Conservation (phyloP, 2,113 vertebrate species). For the Dunckerocampus dactyliophorus region DNA sequence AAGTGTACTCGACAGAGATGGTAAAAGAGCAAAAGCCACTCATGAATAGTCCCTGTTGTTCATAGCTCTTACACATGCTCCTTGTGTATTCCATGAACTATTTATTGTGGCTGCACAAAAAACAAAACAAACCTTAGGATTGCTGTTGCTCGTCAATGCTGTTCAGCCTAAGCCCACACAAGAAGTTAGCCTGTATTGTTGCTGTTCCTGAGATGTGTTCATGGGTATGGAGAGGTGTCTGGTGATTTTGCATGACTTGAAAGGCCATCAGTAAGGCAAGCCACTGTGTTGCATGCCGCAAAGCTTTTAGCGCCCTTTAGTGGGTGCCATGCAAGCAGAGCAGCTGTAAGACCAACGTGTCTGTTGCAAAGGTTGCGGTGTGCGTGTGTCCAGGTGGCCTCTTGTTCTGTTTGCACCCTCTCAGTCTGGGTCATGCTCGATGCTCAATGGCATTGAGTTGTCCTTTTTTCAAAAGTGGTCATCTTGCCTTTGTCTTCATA, state of each 20-base stretch:
- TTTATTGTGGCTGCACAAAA: constrained; percentile 28
- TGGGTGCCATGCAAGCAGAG: constrained; percentile 29
- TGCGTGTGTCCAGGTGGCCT: constrained; percentile 11
- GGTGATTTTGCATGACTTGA: constrained; percentile 12
- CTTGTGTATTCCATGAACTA: constrained; percentile 28
- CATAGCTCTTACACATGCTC: constrained; percentile 9
- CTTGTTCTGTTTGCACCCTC: constrained; percentile 8
- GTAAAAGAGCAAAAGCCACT: constrained; percentile 59
- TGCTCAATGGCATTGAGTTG: constrained; percentile 32
- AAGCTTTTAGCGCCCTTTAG: constrained; percentile 57
- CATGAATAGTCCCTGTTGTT: constrained; percentile 3
- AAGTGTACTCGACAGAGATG: constrained; percentile 84
- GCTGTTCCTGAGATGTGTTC: constrained; percentile 11
- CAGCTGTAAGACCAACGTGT: constrained; percentile 33
- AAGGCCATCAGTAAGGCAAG: constrained; percentile 5
- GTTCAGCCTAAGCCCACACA: constrained; percentile 18
- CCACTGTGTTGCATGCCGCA: constrained; percentile 19
- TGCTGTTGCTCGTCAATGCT: constrained; percentile 16
- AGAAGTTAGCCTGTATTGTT: constrained; percentile 11
- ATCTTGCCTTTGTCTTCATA: constrained; percentile 52
- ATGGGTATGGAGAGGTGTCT: neutral
- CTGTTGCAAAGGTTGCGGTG: constrained; percentile 23
- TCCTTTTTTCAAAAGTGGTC: constrained; percentile 42
- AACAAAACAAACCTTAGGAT: constrained; percentile 9
- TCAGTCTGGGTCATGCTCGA: constrained; percentile 23